phyloP scores from a whole-genome alignment of 2,888 invertebrate genomes.

The Plagiodera versicolora region DNA sequence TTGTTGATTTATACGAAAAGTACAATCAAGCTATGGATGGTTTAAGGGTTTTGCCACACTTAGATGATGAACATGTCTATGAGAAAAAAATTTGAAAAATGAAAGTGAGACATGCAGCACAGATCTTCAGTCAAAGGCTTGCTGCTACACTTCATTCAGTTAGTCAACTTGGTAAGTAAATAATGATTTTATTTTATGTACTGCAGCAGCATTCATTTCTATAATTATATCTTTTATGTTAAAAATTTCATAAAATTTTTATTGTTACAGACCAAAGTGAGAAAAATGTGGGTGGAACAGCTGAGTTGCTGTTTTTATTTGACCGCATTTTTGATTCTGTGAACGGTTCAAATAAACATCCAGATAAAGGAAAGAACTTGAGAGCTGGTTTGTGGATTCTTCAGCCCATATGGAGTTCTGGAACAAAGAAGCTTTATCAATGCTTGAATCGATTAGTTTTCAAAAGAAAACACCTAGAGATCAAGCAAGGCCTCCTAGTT shows the following conservation, averaged over 20 bases:
- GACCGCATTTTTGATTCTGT: slow-evolving; percentile 10
- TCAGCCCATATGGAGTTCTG: slow-evolving; percentile 13
- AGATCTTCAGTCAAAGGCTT: slow-evolving; percentile 22
- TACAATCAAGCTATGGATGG: slow-evolving; percentile 12
- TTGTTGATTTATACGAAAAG: slow-evolving; percentile 14
- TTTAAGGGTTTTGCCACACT: slow-evolving; percentile 11
- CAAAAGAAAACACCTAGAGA: slow-evolving; percentile 1
- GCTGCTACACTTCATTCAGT: slow-evolving; percentile 16
- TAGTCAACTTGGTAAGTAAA: slow-evolving; percentile 18
- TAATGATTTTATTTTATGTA: background rate
- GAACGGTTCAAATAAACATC: slow-evolving; percentile 12
- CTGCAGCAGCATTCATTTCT: background rate
- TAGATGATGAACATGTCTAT: slow-evolving; percentile 19
- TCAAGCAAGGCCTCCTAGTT: slow-evolving; percentile 13
- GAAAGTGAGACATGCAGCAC: slow-evolving; percentile 19
- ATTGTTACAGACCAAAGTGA: slow-evolving; percentile 7
- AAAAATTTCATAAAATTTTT: background rate
- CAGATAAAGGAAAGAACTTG: slow-evolving; percentile 11
- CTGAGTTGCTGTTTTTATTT: slow-evolving; percentile 2
- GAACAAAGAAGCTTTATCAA: slow-evolving; percentile 16
- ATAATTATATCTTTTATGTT: too few species aligned
- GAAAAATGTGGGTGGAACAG: slow-evolving; percentile 6
- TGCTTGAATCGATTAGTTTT: slow-evolving; percentile 1
- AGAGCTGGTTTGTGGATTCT: slow-evolving; percentile 12
- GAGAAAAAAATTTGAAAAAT: slow-evolving; percentile 15